Evolutionary conservation across 2,888 invertebrate species (phyloP), one percentile per base, ranked within the genome.

Genomic region (Andrena flavipes): DNA sequence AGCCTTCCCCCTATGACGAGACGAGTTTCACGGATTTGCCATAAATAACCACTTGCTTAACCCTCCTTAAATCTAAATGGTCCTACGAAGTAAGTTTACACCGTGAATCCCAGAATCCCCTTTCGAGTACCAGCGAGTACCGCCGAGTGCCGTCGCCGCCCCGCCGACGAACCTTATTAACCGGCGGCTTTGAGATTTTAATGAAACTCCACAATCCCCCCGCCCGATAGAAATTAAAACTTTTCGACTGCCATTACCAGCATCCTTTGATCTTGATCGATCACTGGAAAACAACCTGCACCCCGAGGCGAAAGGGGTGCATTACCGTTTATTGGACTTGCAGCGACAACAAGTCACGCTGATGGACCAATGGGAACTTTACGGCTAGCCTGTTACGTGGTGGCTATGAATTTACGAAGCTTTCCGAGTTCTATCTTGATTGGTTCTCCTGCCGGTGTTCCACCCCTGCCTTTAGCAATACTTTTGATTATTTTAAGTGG

Each of bases 41-140:
- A 68, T 82, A 77, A 82, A 82, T 79, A 82, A 82, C 56, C 76
- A 63, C 33, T 69, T 81, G 75, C 69, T 86, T 85, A 85, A 81
- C 76, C 80, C 80, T 71, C 75, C 62, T 80, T 73, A 65, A 81
- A 74, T 65, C 63, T 68, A 79, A 73, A 72, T 13, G 72, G 48
- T 72, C 63, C 67, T n/a, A 63, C 20, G 65, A n/a, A 51, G 49
- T 23, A 64, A 80, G 49, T 77, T 71, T 54, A 48, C 71, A 60
- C 56, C 5, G 23, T 35, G 65, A 60, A 75, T 56, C 54, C 56
- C 54, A 49, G 35, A 23, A 74, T 74, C 68, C 67, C 63, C 75
- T 26, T 54, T 63, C 62, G 60, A 51, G 35, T 51, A 71, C 65
- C 26, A 56, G 26, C 65, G 60, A 51, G 35, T 42, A 71, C 65